Evolutionary conservation across 2,888 invertebrate species (phyloP).

Genomic region (Drosophila trichaetosa): DNA sequence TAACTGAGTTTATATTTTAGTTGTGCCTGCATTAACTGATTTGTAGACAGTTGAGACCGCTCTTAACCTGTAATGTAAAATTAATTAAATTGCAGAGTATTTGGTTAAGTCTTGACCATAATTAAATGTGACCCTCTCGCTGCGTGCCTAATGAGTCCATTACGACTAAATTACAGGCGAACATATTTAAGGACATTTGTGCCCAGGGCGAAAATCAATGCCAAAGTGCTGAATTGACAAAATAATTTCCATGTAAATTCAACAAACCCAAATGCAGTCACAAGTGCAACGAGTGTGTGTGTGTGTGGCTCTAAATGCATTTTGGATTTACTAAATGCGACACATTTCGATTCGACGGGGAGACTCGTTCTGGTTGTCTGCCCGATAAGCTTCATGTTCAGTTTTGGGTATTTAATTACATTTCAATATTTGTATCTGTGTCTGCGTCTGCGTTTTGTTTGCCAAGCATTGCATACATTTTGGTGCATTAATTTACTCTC

Average conservation of each 20-base stretch:
- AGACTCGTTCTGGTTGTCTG: conserved; percentile 22
- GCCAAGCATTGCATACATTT: conserved; percentile 41
- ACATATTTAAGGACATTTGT: conserved; percentile 33
- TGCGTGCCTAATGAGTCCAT: conserved; percentile 52
- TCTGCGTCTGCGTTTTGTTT: conserved; percentile 19
- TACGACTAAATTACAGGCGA: conserved; percentile 57
- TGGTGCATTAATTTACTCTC: conserved; percentile 52
- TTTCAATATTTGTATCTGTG: conserved; percentile 68
- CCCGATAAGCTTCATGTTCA: conserved; percentile 56
- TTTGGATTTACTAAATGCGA: conserved; percentile 69
- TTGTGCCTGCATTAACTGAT: neutral
- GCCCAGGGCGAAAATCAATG: conserved; percentile 31
- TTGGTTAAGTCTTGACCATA: conserved; percentile 10
- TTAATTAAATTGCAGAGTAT: conserved; percentile 37
- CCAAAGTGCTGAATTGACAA: conserved; percentile 64
- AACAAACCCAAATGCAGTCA: conserved; percentile 15
- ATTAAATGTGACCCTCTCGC: conserved; percentile 56
- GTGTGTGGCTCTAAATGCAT: conserved; percentile 56
- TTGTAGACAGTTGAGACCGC: neutral
- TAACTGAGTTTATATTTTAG: neutral
- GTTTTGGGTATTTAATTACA: conserved; percentile 75
- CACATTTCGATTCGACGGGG: conserved; percentile 60
- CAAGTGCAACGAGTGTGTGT: conserved; percentile 26
- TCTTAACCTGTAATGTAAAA: conserved; percentile 3
- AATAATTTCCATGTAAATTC: conserved; percentile 61